These are phyloP conservation scores for Labrus mixtus DNA, from an alignment of 2,113 vertebrate species.

Conservation along the genomic window DNA sequence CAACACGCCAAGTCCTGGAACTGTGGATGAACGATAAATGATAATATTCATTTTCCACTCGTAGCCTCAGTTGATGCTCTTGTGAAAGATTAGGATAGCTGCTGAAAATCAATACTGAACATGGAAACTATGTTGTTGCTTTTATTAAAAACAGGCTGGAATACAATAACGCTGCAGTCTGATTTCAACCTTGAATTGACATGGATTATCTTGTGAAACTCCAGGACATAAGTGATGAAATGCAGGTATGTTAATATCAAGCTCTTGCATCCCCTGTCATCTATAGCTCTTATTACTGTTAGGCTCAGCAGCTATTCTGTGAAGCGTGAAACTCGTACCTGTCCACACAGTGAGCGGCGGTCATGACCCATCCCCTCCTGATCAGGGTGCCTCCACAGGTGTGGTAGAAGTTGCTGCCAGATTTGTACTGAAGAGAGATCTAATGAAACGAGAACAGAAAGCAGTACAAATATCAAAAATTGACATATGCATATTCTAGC, in stretches of 20 bases:
- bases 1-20: slow-evolving; percentile 84
- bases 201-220: not conserved
- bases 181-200: not conserved
- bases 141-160: not conserved
- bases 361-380: slow-evolving; percentile 87
- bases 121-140: not conserved
- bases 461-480: not conserved
- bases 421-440: slow-evolving; percentile 84
- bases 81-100: not conserved
- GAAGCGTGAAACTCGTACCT: slow-evolving; percentile 44
- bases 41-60: not conserved
- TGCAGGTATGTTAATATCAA: not conserved
- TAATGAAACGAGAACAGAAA: slow-evolving; percentile 10
- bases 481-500: not conserved
- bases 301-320: slow-evolving; percentile 9
- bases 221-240: not conserved
- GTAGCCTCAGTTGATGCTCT: not conserved
- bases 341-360: slow-evolving; percentile 88
- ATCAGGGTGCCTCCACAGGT: slow-evolving; percentile 90
- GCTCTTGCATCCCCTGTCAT: not conserved
- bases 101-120: slow-evolving; percentile 6
- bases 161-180: not conserved
- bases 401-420: slow-evolving; percentile 79
- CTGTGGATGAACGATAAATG: slow-evolving; percentile 7
- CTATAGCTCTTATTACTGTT: not conserved